Conservation (phyloP, 1,140 invertebrate genomes). For the Branchinecta lindahli region DNA sequence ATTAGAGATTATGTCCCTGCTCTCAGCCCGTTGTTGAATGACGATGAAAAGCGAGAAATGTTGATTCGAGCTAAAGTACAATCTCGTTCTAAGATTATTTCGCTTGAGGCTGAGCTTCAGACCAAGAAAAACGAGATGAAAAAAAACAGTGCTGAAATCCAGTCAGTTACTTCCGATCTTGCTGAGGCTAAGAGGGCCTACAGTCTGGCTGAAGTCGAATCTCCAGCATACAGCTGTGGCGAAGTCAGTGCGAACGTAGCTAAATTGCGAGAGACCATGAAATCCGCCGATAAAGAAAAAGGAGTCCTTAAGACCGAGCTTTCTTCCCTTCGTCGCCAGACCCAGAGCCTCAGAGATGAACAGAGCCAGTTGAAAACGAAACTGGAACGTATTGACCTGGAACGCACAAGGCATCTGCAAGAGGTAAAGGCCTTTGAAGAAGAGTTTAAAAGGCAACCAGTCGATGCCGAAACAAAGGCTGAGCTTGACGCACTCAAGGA, state of each 20-base stretch:
- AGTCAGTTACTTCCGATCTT: background rate
- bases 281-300: background rate
- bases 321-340: background rate
- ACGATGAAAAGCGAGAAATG: background rate
- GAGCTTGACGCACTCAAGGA: background rate
- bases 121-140: background rate
- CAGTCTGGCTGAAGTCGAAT: background rate
- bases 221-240: background rate
- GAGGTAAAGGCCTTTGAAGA: background rate
- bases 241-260: background rate
- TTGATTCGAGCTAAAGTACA: background rate
- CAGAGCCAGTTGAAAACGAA: background rate
- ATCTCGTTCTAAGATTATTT: background rate
- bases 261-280: background rate
- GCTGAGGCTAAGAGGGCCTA: background rate
- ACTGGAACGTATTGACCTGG: background rate
- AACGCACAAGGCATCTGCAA: background rate
- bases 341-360: background rate
- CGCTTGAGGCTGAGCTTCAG: background rate
- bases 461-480: background rate
- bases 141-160: background rate
- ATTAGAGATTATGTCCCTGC: background rate
- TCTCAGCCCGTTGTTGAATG: background rate
- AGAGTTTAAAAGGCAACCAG: background rate
- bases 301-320: background rate